A percentile compares a stretch with the other conserved stretches of the same genome.
Conservation (phyloP, 2,888 invertebrate species). For the Ochropacha duplaris region DNA sequence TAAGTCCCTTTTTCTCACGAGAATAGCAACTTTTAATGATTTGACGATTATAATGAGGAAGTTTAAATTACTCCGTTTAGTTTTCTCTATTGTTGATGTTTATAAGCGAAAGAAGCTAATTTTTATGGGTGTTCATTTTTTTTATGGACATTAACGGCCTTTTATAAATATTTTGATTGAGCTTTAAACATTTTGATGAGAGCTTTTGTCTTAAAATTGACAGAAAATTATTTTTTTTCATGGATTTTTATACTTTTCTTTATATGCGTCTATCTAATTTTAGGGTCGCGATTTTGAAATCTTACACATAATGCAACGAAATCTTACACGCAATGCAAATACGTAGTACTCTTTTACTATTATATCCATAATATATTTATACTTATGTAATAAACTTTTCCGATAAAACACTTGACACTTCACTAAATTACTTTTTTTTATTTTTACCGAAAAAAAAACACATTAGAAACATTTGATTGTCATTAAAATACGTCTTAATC, state of each 20-base stretch:
- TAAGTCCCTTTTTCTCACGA: constrained; percentile 72
- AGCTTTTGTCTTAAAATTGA: not conserved
- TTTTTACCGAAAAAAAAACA: constrained; percentile 8
- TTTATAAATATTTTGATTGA: not conserved
- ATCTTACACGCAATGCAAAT: no score
- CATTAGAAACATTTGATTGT: constrained; percentile 11
- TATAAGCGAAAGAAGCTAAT: constrained; percentile 18
- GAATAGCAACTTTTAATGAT: constrained; percentile 61
- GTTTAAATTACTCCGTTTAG: constrained; percentile 50
- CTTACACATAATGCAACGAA: no score
- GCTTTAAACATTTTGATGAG: not conserved
- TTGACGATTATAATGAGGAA: constrained; percentile 60
- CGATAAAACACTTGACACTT: not conserved
- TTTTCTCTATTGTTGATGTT: constrained; percentile 33
- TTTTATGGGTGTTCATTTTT: constrained; percentile 21
- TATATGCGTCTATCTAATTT: no score
- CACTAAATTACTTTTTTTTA: not conserved
- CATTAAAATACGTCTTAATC: constrained; percentile 46
- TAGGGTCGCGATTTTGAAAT: no score
- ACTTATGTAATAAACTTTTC: no score
- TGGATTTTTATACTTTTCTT: no score
- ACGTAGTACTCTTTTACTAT: no score
- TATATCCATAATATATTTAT: no score
- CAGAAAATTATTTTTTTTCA: no score
- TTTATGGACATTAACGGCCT: constrained; percentile 2